These are phyloP conservation scores for Branchipolynoe longqiensis DNA, from an alignment of 2,888 invertebrate species.

Conservation along the genomic window DNA sequence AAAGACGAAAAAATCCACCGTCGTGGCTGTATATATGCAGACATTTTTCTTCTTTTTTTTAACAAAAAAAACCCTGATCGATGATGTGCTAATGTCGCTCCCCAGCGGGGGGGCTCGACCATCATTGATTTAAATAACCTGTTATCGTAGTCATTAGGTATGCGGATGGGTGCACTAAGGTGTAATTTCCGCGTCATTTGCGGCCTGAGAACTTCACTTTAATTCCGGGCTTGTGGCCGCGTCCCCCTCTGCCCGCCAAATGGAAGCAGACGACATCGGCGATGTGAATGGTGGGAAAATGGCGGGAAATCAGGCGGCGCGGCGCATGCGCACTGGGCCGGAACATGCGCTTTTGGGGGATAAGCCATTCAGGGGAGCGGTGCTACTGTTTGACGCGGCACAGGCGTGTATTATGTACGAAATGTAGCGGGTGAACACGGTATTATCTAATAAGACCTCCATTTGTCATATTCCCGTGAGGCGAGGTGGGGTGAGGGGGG, in stretches of 20 bases:
- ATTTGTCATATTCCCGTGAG: slow-evolving; percentile 50
- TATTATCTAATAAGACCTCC: slow-evolving; percentile 54
- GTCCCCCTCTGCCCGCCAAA: slow-evolving; percentile 23
- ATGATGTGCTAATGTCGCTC: no score
- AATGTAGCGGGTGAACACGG: slow-evolving; percentile 45
- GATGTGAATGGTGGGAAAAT: slow-evolving; percentile 15
- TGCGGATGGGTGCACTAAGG: slow-evolving; percentile 43
- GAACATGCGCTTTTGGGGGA: slow-evolving; percentile 54
- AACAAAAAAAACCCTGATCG: no score
- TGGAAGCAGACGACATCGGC: slow-evolving; percentile 39
- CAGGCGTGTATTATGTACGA: slow-evolving; percentile 48
- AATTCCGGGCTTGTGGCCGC: slow-evolving; percentile 52
- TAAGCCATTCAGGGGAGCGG: slow-evolving; percentile 5
- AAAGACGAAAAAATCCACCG: no score
- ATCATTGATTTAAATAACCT: slow-evolving; percentile 55
- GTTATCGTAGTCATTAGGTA: slow-evolving; percentile 50
- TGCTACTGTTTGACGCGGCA: slow-evolving; percentile 45
- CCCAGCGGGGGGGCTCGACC: not conserved
- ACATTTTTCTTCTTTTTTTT: no score
- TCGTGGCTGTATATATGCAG: no score
- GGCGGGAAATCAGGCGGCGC: not conserved
- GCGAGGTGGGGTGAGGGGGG: not conserved
- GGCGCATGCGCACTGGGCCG: not conserved
- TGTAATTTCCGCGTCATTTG: slow-evolving; percentile 56
- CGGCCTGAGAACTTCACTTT: slow-evolving; percentile 55